These are phyloP conservation scores for Pseudobourletiella spinata DNA, from an alignment of 1,140 invertebrate genomes.

Conservation along the genomic window DNA sequence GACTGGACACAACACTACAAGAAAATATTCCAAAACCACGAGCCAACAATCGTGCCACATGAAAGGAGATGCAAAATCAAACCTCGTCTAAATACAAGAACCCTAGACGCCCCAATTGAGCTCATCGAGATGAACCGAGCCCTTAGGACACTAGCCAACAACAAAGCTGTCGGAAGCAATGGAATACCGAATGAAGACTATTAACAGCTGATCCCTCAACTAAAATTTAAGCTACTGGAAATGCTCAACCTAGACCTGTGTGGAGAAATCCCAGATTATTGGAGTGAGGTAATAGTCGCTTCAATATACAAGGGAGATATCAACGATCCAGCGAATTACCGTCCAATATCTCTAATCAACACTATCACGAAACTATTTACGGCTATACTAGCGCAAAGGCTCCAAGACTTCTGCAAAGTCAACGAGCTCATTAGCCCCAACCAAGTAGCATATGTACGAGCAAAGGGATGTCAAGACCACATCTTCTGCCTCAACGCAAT, in stretches of 20 bases:
- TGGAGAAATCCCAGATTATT: neutral
- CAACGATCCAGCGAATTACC: slow-evolving; percentile 12
- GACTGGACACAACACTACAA: neutral
- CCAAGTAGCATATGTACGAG: slow-evolving; percentile 18
- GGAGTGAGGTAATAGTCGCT: neutral
- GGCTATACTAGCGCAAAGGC: neutral
- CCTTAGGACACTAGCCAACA: slow-evolving; percentile 25
- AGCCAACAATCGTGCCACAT: neutral
- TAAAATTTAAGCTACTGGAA: neutral
- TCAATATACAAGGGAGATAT: slow-evolving; percentile 16
- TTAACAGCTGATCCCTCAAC: slow-evolving; percentile 6
- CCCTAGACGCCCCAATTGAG: slow-evolving; percentile 6
- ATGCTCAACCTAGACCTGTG: slow-evolving; percentile 8
- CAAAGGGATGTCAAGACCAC: slow-evolving; percentile 13
- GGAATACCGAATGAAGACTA: slow-evolving; percentile 27
- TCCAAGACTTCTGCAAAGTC: slow-evolving; percentile 7
- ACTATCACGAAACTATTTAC: slow-evolving; percentile 19
- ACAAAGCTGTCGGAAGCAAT: slow-evolving; percentile 33
- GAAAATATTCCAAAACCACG: neutral
- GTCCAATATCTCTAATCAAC: slow-evolving; percentile 15
- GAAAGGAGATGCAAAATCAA: neutral
- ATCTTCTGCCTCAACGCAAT: slow-evolving; percentile 10
- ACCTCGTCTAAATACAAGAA: neutral
- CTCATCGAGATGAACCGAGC: slow-evolving; percentile 1
- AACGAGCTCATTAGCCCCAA: slow-evolving; percentile 1